Conservation (phyloP, 92 coral and sea anemone species). For the Meandrina meandrites region DNA sequence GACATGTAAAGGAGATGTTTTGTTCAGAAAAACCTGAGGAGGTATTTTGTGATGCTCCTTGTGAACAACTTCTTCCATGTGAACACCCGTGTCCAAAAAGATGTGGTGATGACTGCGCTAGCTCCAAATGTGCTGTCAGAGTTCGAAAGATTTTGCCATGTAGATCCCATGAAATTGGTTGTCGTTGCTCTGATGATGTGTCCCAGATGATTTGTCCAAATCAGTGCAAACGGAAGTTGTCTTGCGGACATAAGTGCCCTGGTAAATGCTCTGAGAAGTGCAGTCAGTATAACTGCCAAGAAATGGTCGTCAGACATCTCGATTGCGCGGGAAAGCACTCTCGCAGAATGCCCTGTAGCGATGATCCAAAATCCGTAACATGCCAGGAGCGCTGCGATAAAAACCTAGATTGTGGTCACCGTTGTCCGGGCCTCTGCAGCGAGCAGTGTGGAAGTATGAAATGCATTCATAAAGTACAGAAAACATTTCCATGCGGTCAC, state of each 20-base stretch:
- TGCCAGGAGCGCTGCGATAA: constrained; percentile 49
- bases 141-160: constrained; percentile 30
- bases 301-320: constrained; percentile 40
- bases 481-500: constrained; percentile 61
- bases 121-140: constrained; percentile 35
- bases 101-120: constrained; percentile 61
- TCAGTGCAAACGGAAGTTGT: background rate
- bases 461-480: constrained; percentile 33
- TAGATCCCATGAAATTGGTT: constrained; percentile 10
- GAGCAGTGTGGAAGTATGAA: constrained; percentile 69
- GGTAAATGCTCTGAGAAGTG: constrained; percentile 12
- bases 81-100: constrained; percentile 59
- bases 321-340: constrained; percentile 50
- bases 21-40: constrained; percentile 28
- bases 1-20: constrained; percentile 51
- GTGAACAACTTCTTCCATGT: constrained; percentile 50
- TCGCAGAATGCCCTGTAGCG: constrained; percentile 50
- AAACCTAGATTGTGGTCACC: constrained; percentile 64
- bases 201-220: background rate
- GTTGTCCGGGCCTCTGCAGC: constrained; percentile 73
- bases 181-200: constrained; percentile 13
- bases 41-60: constrained; percentile 25
- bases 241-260: background rate
- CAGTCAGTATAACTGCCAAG: constrained; percentile 2
- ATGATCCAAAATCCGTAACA: constrained; percentile 26